These are phyloP conservation scores for Serinus canaria DNA, from an alignment of 2,113 vertebrate genomes.

Conservation along the genomic window DNA sequence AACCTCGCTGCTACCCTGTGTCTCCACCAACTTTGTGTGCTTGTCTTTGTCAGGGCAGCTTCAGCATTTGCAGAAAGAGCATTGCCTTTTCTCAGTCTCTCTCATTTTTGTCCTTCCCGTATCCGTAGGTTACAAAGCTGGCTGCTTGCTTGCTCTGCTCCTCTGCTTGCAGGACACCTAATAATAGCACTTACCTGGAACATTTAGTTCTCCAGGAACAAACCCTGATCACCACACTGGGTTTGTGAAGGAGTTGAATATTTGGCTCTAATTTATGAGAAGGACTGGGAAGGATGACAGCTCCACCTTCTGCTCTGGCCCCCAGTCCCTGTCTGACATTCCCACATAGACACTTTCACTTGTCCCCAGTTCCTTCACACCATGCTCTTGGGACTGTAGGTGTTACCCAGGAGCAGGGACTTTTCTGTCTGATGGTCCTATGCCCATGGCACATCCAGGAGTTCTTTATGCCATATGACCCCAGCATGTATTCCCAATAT, in stretches of 20 bases:
- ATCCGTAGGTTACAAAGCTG: slow-evolving; percentile 1
- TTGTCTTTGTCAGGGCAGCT: not conserved
- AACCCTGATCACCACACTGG: slow-evolving; percentile 6
- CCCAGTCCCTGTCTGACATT: not conserved
- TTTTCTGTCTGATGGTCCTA: not conserved
- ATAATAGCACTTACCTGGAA: slow-evolving; percentile 60
- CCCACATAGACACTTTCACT: not conserved
- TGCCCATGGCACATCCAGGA: not conserved
- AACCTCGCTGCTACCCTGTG: not conserved
- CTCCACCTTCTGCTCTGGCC: slow-evolving; percentile 28
- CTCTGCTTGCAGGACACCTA: slow-evolving; percentile 45
- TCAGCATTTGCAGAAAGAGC: not conserved
- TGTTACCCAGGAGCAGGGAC: not conserved
- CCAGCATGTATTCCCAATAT: not conserved
- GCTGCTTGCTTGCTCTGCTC: slow-evolving; percentile 34
- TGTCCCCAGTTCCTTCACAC: not conserved
- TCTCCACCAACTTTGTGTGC: not conserved
- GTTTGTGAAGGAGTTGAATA: slow-evolving; percentile 2
- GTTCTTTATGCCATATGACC: not conserved
- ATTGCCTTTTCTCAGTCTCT: not conserved
- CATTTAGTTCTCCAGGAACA: slow-evolving; percentile 52
- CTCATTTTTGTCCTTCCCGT: not conserved
- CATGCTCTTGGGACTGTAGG: not conserved
- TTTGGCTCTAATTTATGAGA: not conserved
- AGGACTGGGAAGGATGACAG: slow-evolving; percentile 19